A percentile compares a stretch with the other conserved stretches of the same genome.
Conservation (phyloP, 1,140 invertebrate genomes). For the Pectinophora gossypiella region DNA sequence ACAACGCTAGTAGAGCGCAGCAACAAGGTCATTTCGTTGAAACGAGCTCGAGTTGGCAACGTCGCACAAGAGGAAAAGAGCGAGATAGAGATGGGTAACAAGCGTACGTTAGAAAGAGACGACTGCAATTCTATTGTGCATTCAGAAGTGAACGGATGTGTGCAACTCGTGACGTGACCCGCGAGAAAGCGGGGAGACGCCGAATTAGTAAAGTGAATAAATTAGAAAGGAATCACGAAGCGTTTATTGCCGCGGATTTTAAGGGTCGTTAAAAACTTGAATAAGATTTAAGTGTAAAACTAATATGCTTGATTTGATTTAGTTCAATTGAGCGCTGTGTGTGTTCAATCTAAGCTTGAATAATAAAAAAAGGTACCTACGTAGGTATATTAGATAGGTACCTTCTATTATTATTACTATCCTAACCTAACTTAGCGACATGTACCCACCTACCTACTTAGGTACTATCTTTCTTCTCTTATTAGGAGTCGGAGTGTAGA, state of each 20-base stretch:
- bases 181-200: slow-evolving; percentile 57
- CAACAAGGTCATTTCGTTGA: slow-evolving; percentile 50
- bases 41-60: slow-evolving; percentile 43
- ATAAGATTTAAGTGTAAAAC: too few relatives aligned
- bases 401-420: too few relatives aligned
- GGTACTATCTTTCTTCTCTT: too few relatives aligned
- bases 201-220: slow-evolving; percentile 57
- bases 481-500: too few relatives aligned
- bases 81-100: slow-evolving; percentile 19
- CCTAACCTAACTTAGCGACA: too few relatives aligned
- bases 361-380: too few relatives aligned
- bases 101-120: slow-evolving; percentile 31
- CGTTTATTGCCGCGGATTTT: background rate
- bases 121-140: slow-evolving; percentile 48
- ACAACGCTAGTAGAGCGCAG: slow-evolving; percentile 32
- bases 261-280: too few relatives aligned
- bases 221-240: slow-evolving; percentile 40
- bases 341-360: too few relatives aligned
- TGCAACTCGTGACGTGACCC: slow-evolving; percentile 58
- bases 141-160: slow-evolving; percentile 64
- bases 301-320: too few relatives aligned
- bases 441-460: too few relatives aligned
- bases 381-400: too few relatives aligned
- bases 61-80: slow-evolving; percentile 33
- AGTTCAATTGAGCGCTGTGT: too few relatives aligned